Evolutionary conservation across 2,113 vertebrate genomes (phyloP), one percentile per base, ranked within the genome.

Genomic region (Zosterops pallidus): DNA sequence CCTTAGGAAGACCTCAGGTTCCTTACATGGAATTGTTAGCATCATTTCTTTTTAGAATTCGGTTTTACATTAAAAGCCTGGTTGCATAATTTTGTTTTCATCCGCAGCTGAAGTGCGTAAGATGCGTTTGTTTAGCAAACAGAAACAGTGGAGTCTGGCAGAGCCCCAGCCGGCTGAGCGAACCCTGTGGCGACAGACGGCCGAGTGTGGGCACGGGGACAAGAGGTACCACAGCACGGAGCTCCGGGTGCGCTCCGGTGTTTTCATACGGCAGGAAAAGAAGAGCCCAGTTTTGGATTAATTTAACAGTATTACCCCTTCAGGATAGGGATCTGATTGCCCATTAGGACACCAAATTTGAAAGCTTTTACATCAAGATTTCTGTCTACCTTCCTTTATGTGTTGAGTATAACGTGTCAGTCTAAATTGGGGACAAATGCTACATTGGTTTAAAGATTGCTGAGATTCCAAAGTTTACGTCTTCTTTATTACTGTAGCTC

Each of bases 211-310:
- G 56, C 64, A 8, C 1, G 2, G 60, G 31, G 29, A 13, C n/a
- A 7, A 53, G 18, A 24, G 14, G 13, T 11, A 1, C 3, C 29
- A 31, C 70, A 5, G 0, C 72, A 2, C 2, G 1, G 33, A 25
- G n/a, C 33, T 47, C 9, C 31, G 14, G 9, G 0, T 9, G 8
- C 8, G 52, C 42, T 24, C 29, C 25, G 7, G 1, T 0, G 0
- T 20, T 41, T 4, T 13, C 18, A 3, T 7, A 0, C 6, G 8
- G 16, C 6, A 15, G 7, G 12, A 68, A 41, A 55, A n/a, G 2
- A 4, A 47, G 2, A 59, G 15, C 24, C 4, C 1, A 4, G 0
- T 37, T 87, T 46, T 56, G 12, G 9, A 24, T 50, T 70, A 2
- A 5, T 64, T 64, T 57, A 41, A 37, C 5, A 64, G 6, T 13